Evolutionary conservation across 2,113 vertebrate genomes (phyloP).

Genomic region (Diglossa brunneiventris): DNA sequence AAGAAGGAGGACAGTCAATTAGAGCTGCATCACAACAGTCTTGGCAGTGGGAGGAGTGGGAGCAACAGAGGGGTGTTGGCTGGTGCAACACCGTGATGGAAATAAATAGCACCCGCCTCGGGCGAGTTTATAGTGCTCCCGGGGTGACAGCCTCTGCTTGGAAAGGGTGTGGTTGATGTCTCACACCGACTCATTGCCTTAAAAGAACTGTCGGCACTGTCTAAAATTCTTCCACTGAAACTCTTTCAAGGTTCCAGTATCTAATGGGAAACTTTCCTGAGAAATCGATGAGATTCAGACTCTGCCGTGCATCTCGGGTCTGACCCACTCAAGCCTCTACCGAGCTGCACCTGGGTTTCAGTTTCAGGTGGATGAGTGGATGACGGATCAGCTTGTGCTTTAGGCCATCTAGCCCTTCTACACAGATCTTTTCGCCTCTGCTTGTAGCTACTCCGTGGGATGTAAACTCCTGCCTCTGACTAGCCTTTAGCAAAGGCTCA

Average conservation of each 20-base stretch:
- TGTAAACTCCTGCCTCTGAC: fast-evolving
- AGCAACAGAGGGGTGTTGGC: neutral
- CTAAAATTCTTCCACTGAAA: neutral
- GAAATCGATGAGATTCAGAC: neutral
- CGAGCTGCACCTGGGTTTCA: neutral
- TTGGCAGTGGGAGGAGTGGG: neutral
- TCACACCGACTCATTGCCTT: neutral
- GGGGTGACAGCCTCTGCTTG: neutral
- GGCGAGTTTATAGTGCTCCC: neutral
- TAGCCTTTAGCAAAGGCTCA: neutral
- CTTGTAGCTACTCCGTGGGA: neutral
- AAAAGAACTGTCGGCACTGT: neutral
- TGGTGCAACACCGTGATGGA: neutral
- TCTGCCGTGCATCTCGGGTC: fast-evolving
- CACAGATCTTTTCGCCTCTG: neutral
- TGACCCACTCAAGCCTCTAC: neutral
- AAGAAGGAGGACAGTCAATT: neutral
- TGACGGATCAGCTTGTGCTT: neutral
- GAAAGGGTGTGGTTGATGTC: constrained; percentile 10
- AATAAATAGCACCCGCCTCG: neutral
- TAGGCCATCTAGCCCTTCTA: neutral
- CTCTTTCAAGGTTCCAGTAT: neutral
- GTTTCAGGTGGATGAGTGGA: neutral
- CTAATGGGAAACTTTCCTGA: neutral
- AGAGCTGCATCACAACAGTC: neutral